Base-by-base conservation (phyloP, 2,797 vertebrate genomes). In the Synanceia verrucosa region DNA sequence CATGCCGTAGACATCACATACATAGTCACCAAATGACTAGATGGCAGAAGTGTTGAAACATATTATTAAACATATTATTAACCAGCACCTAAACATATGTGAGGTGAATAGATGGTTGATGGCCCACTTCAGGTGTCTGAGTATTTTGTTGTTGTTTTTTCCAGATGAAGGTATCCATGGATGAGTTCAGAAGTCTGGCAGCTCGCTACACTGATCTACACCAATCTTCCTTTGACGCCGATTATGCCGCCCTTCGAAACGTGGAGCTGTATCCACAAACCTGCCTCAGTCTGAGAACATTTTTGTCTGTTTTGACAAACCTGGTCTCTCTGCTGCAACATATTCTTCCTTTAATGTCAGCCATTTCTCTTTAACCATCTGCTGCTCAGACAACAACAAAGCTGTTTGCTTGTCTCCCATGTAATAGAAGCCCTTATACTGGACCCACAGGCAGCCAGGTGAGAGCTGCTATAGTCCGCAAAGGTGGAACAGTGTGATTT, bases 101-200 rank as follows among this genome's bases (percentile, higher is more conserved):
- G 26, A n/a, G 29, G 4, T 5, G 34, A 39, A 58, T 2, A 50
- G 29, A 52, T 36, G 13, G 9, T 24, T 53, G 29, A 57, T 41
- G 11, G 3, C 28, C 23, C 24, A n/a, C n/a, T n/a, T n/a, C 19
- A 31, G 1, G 18, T 21, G 2, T 57, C 2, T 1, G 57, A 24
- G 18, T 4, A n/a, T 23, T 46, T 28, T 14, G 7, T 24, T 43
- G 36, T 11, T 47, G 2, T 37, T 36, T 55, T 48, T 51, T 37
- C 31, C 69, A 99, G 98, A 99, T 99, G 97, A 99, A 96, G 57
- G 94, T 96, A 5, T 98, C 96, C 19, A 98, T 98, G 97, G 98
- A 99, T 59, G 98, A 99, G 87, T 99, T 99, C 85, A 89, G 95
- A 73, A 94, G 85, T 76, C 94, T 99, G 1, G 98, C 97, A 0